Evolutionary conservation across 1,140 invertebrate genomes (phyloP).

Genomic region (Aphelenchoides avenae): DNA sequence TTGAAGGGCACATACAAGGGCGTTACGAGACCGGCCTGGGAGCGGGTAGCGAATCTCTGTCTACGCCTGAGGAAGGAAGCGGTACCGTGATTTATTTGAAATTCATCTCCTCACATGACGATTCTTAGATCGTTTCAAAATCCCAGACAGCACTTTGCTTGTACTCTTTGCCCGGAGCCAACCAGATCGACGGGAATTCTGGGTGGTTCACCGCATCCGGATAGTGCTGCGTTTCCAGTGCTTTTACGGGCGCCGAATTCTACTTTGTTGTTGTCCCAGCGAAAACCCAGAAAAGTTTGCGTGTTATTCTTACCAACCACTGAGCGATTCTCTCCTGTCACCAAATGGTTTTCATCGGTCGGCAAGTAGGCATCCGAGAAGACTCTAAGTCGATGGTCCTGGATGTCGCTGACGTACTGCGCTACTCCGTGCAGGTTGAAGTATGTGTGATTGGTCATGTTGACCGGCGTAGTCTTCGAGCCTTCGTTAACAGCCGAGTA

Average conservation of each 20-base stretch:
- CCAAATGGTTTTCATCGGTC: slow-evolving; percentile 71
- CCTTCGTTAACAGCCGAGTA: too few relatives aligned
- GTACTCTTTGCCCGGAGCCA: slow-evolving; percentile 72
- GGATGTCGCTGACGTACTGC: slow-evolving; percentile 24
- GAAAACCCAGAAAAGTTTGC: too few relatives aligned
- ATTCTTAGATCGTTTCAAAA: too few relatives aligned
- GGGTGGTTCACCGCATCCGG: slow-evolving; percentile 80
- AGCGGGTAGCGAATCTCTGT: too few relatives aligned
- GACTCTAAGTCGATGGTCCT: slow-evolving; percentile 69
- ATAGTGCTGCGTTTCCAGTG: slow-evolving; percentile 84
- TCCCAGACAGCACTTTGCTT: too few relatives aligned
- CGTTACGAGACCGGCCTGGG: too few relatives aligned
- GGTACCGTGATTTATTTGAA: too few relatives aligned
- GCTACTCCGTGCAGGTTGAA: slow-evolving; percentile 84
- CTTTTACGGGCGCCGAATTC: background rate
- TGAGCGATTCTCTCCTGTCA: slow-evolving; percentile 70
- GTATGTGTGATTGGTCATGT: slow-evolving; percentile 86
- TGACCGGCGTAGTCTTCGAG: slow-evolving; percentile 79
- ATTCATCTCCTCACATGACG: too few relatives aligned
- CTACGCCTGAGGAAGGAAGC: too few relatives aligned
- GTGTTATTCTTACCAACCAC: slow-evolving; percentile 69
- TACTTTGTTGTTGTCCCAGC: background rate
- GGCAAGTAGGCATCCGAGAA: slow-evolving; percentile 75
- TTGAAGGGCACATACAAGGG: too few relatives aligned
- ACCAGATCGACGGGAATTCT: slow-evolving; percentile 71